Conservation (phyloP, 2,113 vertebrate genomes). For the Bubo scandiacus region DNA sequence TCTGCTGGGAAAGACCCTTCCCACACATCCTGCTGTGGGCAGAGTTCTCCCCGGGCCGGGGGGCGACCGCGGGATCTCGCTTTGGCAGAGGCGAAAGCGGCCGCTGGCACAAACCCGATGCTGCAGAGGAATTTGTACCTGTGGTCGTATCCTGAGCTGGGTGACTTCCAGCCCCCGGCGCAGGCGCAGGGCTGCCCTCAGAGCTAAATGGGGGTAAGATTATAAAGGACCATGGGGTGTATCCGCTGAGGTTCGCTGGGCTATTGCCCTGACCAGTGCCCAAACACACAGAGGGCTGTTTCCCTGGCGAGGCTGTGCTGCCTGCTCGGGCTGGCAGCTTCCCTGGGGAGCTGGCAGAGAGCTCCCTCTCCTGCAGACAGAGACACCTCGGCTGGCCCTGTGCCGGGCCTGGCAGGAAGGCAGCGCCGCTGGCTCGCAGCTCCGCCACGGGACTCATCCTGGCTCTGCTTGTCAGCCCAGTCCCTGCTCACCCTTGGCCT, state of each 20-base stretch:
- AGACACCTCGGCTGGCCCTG: rapidly evolving
- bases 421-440: background rate
- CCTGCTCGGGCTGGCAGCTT: background rate
- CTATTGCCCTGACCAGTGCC: background rate
- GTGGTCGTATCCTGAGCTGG: background rate
- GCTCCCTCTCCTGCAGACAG: rapidly evolving
- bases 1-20: background rate
- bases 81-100: background rate
- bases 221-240: background rate
- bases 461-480: background rate
- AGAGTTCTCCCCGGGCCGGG: background rate
- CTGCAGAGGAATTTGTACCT: background rate
- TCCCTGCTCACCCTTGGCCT: background rate
- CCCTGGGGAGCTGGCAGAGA: background rate
- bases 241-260: background rate
- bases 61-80: rapidly evolving
- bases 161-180: background rate
- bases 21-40: background rate
- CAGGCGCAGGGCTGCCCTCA: background rate
- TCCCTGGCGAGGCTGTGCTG: background rate
- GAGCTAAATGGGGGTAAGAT: background rate
- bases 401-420: background rate
- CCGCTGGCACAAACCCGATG: rapidly evolving
- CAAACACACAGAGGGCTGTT: background rate
- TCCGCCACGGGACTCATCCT: background rate